Base-by-base conservation (phyloP, 2,113 vertebrate genomes). In the Speoplatyrhinus poulsoni region DNA sequence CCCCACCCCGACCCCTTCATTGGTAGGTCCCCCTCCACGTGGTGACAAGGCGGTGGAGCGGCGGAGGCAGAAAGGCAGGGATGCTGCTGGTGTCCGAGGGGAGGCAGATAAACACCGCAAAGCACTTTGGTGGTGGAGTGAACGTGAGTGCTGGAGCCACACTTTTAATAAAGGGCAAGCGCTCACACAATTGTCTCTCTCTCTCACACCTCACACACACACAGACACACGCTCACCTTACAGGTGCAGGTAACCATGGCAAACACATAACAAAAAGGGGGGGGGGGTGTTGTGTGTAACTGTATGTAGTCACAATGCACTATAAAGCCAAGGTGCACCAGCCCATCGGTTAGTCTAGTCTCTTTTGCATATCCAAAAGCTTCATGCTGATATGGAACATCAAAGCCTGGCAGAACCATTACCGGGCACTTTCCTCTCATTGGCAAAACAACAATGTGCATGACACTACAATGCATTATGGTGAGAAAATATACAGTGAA, bases 121-220 rank as follows among this genome's bases (percentile, higher is more conserved):
- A 90, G 79, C 88, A 86, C 85, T 80, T 85, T 78, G 80, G 92
- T 91, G 89, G 92, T 90, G 88, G 90, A 92, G 92, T 91, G 90
- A 90, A 89, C 70, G 89, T 90, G 92, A 92, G 92, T 92, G 91
- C 92, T 87, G 91, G 90, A 92, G 92, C 89, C 92, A 93, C 91
- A 92, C 91, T 92, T 91, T 91, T 85, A 88, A 69, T 69, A 59
- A 88, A 88, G 85, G 73, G 82, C 86, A 82, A 89, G 85, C 89
- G 81, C 87, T 85, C 77, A 65, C 60, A 73, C 81, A 79, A 71
- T 6, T 62, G 52, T 58, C 81, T 77, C 55, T 53, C 72, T 74
- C 62, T 19, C 73, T 6, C 26, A 60, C 53, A 55, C 26, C 66
- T 52, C 48, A 59, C 41, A 67, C 9, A 10, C 46, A 12, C 9